These are phyloP conservation scores for Oreochromis niloticus DNA, from an alignment of 2,113 vertebrate genomes.

Conservation along the genomic window DNA sequence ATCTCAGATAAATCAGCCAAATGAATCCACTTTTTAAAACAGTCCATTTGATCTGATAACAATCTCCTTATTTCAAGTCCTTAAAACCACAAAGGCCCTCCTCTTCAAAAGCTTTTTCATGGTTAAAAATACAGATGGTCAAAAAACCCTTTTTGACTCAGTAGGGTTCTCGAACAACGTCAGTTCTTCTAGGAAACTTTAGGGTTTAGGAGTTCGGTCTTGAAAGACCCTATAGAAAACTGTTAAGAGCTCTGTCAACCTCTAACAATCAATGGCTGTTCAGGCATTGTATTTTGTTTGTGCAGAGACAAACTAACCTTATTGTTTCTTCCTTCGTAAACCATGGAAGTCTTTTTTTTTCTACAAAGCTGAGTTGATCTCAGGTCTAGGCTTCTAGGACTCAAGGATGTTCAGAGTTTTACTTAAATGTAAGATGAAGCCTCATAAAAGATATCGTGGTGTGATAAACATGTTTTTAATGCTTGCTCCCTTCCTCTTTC, in stretches of 20 bases:
- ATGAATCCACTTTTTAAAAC: neutral
- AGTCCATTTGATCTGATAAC: neutral
- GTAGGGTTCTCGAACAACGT: neutral
- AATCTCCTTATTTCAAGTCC: neutral
- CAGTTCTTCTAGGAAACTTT: neutral
- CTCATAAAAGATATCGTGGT: neutral
- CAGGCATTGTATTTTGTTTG: neutral
- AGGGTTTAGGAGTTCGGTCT: neutral
- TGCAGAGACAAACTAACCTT: neutral
- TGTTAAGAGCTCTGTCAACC: neutral
- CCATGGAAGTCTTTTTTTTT: neutral
- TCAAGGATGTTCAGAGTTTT: neutral
- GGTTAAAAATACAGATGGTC: neutral
- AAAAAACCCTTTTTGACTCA: neutral
- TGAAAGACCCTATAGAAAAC: neutral
- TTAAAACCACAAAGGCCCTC: neutral
- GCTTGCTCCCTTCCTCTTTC: neutral
- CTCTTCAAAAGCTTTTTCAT: neutral
- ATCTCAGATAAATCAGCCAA: neutral
- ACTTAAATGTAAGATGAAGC: neutral
- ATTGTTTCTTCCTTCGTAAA: neutral
- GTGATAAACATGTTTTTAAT: neutral
- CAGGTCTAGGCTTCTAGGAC: neutral
- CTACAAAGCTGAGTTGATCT: neutral
- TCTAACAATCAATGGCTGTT: neutral